Evolutionary conservation across 1,140 invertebrate genomes (phyloP).

Genomic region (Metaphire vulgaris): DNA sequence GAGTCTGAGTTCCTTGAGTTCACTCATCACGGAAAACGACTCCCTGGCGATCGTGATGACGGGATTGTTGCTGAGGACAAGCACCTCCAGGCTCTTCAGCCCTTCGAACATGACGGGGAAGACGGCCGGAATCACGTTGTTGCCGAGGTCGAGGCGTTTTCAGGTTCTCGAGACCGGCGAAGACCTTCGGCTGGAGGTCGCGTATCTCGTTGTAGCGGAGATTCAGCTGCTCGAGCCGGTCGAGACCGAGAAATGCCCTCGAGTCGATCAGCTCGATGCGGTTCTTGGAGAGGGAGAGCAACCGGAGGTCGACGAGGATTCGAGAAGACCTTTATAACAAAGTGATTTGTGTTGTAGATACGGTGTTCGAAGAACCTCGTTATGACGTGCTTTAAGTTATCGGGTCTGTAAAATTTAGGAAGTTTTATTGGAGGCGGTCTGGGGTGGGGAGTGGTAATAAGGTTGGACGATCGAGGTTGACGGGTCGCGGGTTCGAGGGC

Average conservation of each 20-base stretch:
- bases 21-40: conserved; percentile 18
- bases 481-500: too few relatives aligned
- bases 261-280: conserved; percentile 19
- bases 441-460: too few relatives aligned
- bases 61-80: conserved; percentile 17
- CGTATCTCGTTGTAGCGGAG: conserved; percentile 23
- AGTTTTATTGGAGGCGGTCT: too few relatives aligned
- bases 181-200: conserved; percentile 22
- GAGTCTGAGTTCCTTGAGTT: conserved; percentile 16
- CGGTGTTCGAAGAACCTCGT: too few relatives aligned
- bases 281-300: conserved; percentile 13
- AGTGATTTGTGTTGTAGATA: too few relatives aligned
- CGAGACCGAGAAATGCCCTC: conserved; percentile 15
- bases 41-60: conserved; percentile 22
- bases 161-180: conserved; percentile 14
- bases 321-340: conserved; percentile 3
- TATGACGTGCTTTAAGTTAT: too few relatives aligned
- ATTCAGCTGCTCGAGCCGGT: conserved; percentile 16
- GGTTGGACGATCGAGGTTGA: too few relatives aligned
- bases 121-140: conserved; percentile 25
- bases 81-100: conserved; percentile 16
- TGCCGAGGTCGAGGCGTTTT: conserved; percentile 23
- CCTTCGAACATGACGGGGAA: conserved; percentile 29
- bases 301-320: conserved; percentile 12
- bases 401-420: too few relatives aligned